Base-by-base conservation (phyloP, 2,888 invertebrate species). In the Octonoba sinensis region DNA sequence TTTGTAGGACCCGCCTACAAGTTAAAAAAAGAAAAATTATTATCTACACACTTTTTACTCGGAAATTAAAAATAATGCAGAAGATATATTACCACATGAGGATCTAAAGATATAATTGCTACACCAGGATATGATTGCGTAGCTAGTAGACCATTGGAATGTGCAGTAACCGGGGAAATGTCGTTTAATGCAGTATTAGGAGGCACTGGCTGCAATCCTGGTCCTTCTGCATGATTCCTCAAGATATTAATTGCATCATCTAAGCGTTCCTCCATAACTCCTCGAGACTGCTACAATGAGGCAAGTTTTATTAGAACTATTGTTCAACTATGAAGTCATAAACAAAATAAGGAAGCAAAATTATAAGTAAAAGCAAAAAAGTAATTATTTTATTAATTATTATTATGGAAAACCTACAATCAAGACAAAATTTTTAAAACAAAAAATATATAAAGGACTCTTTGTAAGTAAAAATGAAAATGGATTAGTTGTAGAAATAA, bases 211-310 rank as follows among this genome's bases (percentile, higher is more conserved):
- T 83, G 83, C 51, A 81, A 57, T 57, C 73, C 83, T 69, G 83
- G 79, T 94, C 94, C 83, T 90, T 96, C 96, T 71, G 96, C 96
- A 89, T 97, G 97, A 90, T 96, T 96, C 87, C 96, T 92, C 86
- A 97, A 90, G 77, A 97, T 96, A 89, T 96, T 96, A 87, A 97
- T 95, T 84, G 97, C 97, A 90, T 97, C 97, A 88, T 97, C 97
- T 87, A 97, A 90, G 84, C 96, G 91, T 90, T 97, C 97, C 90
- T 97, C 97, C 95, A 97, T 96, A n/a, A 85, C 84, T 47, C 85
- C 85, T 64, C 84, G 75, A 59, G 85, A 83, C 66, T 85, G 83
- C 78, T 85, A 72, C 15, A 62, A 36, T 62, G 36, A 36, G 59
- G 1, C 24, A 8, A 22, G 24, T 2, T 16, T 54, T n/a, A 0